Conservation (phyloP, 2,113 vertebrate genomes). For the Oncorhynchus keta region DNA sequence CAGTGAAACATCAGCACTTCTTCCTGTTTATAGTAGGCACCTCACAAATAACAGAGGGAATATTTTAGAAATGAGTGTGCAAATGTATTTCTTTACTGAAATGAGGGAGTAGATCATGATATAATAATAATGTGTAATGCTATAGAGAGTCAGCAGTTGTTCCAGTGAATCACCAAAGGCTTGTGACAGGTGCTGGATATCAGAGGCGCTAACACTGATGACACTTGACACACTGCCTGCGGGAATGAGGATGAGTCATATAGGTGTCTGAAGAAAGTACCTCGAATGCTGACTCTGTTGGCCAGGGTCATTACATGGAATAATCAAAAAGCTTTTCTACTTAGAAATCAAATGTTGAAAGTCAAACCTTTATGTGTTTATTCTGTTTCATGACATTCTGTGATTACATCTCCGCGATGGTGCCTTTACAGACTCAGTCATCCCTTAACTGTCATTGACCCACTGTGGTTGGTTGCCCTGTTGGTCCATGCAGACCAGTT, state of each 20-base stretch:
- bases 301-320: not conserved
- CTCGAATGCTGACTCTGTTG: not conserved
- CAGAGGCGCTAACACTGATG: conserved; percentile 24
- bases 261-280: conserved; percentile 24
- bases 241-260: conserved; percentile 33
- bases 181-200: conserved; percentile 24
- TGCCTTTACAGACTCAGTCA: not conserved
- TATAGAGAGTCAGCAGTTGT: conserved; percentile 11
- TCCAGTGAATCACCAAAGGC: conserved; percentile 32
- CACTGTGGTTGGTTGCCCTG: not conserved
- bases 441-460: not conserved
- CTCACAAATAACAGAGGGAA: not conserved
- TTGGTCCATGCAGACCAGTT: not conserved
- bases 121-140: conserved; percentile 6
- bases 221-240: conserved; percentile 21
- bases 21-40: not conserved
- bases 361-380: not conserved
- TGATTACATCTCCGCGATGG: not conserved
- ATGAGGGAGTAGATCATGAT: not conserved
- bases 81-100: conserved; percentile 5
- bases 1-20: not conserved
- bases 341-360: not conserved
- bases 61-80: conserved; percentile 32
- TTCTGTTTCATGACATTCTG: not conserved
- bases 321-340: not conserved